A percentile compares a stretch with the other conserved stretches of the same genome.
These are phyloP conservation scores for Dysmachus trigonus DNA, from an alignment of 2,888 invertebrate species.

Conservation along the genomic window DNA sequence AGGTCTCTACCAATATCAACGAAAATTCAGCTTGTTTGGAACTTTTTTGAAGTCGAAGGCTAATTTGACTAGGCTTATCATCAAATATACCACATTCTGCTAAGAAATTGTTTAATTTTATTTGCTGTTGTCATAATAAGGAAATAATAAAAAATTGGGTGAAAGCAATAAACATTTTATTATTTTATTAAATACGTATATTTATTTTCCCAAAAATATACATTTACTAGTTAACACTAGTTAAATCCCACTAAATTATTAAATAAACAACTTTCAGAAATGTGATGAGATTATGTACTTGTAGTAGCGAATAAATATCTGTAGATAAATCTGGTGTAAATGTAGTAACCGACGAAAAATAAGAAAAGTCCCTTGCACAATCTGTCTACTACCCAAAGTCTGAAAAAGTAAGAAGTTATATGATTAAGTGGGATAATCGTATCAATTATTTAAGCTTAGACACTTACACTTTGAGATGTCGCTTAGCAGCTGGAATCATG, in stretches of 20 bases:
- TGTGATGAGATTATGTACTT: neutral
- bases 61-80: no score
- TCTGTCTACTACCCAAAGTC: constrained; percentile 88
- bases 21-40: no score
- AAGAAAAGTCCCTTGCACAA: constrained; percentile 76
- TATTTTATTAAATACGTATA: neutral
- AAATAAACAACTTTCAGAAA: neutral
- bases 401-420: constrained; percentile 65
- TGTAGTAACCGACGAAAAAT: constrained; percentile 68
- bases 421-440: neutral
- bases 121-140: no score
- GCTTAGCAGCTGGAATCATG: constrained; percentile 79
- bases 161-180: neutral
- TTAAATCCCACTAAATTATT: neutral
- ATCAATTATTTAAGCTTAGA: neutral
- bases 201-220: constrained; percentile 1
- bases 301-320: neutral
- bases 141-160: no score
- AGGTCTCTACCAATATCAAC: no score
- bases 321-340: neutral
- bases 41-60: no score
- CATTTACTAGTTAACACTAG: neutral
- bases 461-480: constrained; percentile 82
- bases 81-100: no score
- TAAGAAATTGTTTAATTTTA: no score